phyloP scores from a whole-genome alignment of 2,113 vertebrate species.

The Lanius ludovicianus region DNA sequence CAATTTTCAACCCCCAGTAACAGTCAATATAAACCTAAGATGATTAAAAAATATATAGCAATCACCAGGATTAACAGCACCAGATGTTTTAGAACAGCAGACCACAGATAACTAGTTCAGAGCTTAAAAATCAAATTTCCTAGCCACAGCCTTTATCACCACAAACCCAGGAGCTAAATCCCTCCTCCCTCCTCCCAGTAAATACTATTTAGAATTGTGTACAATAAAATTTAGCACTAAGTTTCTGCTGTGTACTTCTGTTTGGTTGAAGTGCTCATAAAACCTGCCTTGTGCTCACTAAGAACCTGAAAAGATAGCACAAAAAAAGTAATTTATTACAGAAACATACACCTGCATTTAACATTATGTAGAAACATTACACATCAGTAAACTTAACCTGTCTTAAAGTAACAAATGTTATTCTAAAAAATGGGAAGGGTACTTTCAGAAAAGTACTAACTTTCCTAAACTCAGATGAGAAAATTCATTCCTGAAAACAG shows the following conservation, averaged over 20 bases:
- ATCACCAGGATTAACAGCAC: slow-evolving; percentile 48
- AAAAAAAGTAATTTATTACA: background rate
- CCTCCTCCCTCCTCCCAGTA: background rate
- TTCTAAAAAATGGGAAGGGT: background rate
- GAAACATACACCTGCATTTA: background rate
- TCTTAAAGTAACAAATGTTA: background rate
- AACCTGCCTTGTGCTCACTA: background rate
- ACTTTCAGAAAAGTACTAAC: background rate
- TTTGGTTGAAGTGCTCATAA: background rate
- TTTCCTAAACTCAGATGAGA: background rate
- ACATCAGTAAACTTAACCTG: background rate
- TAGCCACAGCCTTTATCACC: slow-evolving; percentile 19
- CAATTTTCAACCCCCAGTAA: background rate
- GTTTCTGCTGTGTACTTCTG: background rate
- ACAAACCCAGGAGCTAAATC: background rate
- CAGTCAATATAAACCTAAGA: slow-evolving; percentile 36
- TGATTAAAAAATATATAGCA: slow-evolving; percentile 36
- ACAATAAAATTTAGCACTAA: background rate
- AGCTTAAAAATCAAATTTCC: slow-evolving; percentile 58
- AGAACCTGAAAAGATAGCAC: background rate
- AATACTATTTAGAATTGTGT: background rate
- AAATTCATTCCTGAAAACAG: background rate
- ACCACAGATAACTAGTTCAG: slow-evolving; percentile 27
- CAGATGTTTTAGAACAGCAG: slow-evolving; percentile 38
- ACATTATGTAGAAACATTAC: background rate